A percentile compares a stretch with the other conserved stretches of the same genome.
These are phyloP conservation scores for Petaurus breviceps DNA, from an alignment of 2,113 vertebrate species.

Conservation along the genomic window DNA sequence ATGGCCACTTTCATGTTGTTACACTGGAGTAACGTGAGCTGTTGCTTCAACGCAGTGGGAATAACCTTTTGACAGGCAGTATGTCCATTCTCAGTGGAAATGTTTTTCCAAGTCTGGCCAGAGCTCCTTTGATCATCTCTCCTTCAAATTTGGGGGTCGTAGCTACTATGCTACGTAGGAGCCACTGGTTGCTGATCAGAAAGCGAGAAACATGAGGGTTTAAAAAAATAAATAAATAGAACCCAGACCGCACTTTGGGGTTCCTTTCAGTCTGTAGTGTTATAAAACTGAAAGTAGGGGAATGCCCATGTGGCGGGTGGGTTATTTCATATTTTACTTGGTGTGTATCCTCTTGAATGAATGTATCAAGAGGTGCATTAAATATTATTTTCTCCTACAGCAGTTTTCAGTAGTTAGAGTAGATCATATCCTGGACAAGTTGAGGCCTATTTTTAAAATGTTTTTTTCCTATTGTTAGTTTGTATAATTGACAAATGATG, in stretches of 20 bases:
- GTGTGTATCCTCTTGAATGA: conserved; percentile 17
- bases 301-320: not conserved
- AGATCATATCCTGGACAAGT: conserved; percentile 52
- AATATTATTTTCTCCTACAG: conserved; percentile 64
- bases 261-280: conserved; percentile 42
- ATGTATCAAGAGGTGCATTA: conserved; percentile 28
- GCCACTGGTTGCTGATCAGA: conserved; percentile 78
- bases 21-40: conserved; percentile 91
- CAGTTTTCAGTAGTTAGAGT: conserved; percentile 41
- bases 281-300: not conserved
- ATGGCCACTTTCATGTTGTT: conserved; percentile 91
- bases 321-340: conserved; percentile 63
- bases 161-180: conserved; percentile 86
- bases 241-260: conserved; percentile 64
- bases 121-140: conserved; percentile 92
- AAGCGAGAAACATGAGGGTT: conserved; percentile 69
- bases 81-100: conserved; percentile 93
- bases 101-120: conserved; percentile 95
- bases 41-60: conserved; percentile 89
- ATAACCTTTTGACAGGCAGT: conserved; percentile 95
- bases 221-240: conserved; percentile 76
- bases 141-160: conserved; percentile 87
- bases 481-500: conserved; percentile 72
- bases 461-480: conserved; percentile 66
- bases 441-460: conserved; percentile 72